Conservation (phyloP, 2,113 vertebrate genomes). For the Corythoichthys haematopterus region DNA sequence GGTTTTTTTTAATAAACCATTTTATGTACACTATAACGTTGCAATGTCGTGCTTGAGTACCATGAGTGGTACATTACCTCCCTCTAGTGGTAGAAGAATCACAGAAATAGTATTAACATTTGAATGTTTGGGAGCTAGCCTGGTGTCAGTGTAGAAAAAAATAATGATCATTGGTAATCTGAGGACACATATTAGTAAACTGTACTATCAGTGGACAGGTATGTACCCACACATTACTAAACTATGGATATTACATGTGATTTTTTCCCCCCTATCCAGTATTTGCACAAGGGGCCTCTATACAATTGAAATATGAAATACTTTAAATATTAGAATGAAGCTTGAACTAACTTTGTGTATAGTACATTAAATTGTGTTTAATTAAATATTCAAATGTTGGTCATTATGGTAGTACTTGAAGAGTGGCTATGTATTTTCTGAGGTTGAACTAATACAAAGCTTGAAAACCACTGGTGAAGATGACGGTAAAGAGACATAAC, state of each 20-base stretch:
- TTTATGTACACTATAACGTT: conserved; percentile 63
- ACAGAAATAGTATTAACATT: background rate
- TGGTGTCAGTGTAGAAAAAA: no score
- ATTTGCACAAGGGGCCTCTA: no score
- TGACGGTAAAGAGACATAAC: background rate
- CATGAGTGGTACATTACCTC: background rate
- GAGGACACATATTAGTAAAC: no score
- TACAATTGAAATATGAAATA: no score
- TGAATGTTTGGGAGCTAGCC: background rate
- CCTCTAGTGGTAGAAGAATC: background rate
- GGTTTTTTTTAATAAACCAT: conserved; percentile 89
- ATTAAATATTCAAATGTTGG: background rate
- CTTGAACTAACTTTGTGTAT: no score
- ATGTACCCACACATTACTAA: no score
- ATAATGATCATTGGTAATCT: no score
- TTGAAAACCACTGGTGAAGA: background rate
- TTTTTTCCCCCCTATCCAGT: no score
- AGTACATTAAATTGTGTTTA: no score
- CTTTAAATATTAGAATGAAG: no score
- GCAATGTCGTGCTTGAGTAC: background rate
- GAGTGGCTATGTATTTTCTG: background rate
- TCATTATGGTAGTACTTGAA: background rate
- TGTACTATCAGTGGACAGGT: no score
- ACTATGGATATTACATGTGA: no score
- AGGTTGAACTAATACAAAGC: background rate